phyloP scores from a whole-genome alignment of 92 coral and sea anemone genomes.

The Palythoa grandiflora region DNA sequence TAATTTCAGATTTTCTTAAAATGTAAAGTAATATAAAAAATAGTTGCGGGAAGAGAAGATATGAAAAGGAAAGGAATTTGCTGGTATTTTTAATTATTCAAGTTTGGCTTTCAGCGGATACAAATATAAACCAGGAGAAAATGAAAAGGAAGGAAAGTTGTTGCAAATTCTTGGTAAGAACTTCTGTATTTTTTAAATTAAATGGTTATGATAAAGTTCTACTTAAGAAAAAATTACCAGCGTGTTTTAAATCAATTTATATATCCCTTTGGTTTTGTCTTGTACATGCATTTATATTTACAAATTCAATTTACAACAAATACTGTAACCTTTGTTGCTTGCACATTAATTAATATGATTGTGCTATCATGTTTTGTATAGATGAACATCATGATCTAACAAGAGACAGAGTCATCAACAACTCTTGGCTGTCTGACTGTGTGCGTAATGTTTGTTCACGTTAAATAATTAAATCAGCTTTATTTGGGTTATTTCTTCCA shows the following conservation, averaged over 20 bases:
- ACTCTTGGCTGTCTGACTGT: constrained; percentile 9
- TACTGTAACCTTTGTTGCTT: neutral
- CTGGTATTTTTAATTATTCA: too few species aligned
- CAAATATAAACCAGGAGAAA: neutral
- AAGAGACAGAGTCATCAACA: constrained; percentile 44
- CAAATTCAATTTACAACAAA: too few species aligned
- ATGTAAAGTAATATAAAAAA: too few species aligned
- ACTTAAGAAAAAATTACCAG: too few species aligned
- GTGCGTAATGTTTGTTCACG: neutral
- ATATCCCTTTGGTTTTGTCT: too few species aligned
- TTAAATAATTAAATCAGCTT: too few species aligned
- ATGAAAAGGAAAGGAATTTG: neutral
- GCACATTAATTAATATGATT: neutral
- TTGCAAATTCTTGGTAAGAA: constrained; percentile 21
- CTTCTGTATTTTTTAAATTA: neutral
- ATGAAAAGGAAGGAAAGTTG: constrained; percentile 1
- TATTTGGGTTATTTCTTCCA: too few species aligned
- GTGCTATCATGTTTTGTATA: neutral
- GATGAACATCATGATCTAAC: constrained; percentile 68
- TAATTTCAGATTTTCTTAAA: too few species aligned
- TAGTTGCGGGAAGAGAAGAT: neutral
- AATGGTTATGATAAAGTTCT: neutral
- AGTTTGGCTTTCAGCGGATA: neutral
- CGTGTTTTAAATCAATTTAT: too few species aligned
- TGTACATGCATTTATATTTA: too few species aligned